Base-by-base conservation (phyloP, 1,140 invertebrate species). In the Drosophila bifasciata region DNA sequence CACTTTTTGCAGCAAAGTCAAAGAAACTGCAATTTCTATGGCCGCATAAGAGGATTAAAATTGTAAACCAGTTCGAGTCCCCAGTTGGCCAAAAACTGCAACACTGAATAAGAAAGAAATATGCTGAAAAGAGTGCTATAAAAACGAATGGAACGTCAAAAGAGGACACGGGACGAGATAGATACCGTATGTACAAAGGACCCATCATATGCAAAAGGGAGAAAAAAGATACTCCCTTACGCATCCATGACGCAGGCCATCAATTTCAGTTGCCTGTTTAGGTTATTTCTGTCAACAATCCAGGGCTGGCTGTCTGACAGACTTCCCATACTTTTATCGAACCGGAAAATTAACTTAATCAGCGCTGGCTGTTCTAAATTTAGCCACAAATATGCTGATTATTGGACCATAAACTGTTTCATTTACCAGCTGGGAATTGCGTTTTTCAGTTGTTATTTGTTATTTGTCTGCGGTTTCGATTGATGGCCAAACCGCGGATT, bases 271-370 rank as follows among this genome's bases (percentile, higher is more conserved):
- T 58, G 58, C 50, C 45, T 61, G 56, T 50, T 58, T 55, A 11
- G 63, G 39, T 70, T 83, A 84, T 84, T 84, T 84, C 76, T 58
- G 81, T 86, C 64, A 55, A 64, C 62, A 73, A 67, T 86, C 76
- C 67, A 80, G 80, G 76, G 55, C 70, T 76, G 72, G 76, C 68
- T 79, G 76, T 45, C 53, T 50, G 61, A 56, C 44, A 52, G 44
- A 41, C n/a, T 46, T 23, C 19, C 51, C 49, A 55, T 41, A 16
- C 15, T 17, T 23, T 3, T 28, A 28, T 23, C 48, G 19, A 50
- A 51, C 51, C 52, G 19, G 23, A 46, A 28, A 41, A 40, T 15
- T 8, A 36, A 72, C 60, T 13, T 36, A 13, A 32, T 36, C 32
- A 1, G 56, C 75, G 16, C 40, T 11, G 23, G 9, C 19, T 13